A percentile compares a stretch with the other conserved stretches of the same genome.
These are phyloP conservation scores for Drosophila mimica DNA, from an alignment of 2,888 invertebrate genomes.

Conservation along the genomic window DNA sequence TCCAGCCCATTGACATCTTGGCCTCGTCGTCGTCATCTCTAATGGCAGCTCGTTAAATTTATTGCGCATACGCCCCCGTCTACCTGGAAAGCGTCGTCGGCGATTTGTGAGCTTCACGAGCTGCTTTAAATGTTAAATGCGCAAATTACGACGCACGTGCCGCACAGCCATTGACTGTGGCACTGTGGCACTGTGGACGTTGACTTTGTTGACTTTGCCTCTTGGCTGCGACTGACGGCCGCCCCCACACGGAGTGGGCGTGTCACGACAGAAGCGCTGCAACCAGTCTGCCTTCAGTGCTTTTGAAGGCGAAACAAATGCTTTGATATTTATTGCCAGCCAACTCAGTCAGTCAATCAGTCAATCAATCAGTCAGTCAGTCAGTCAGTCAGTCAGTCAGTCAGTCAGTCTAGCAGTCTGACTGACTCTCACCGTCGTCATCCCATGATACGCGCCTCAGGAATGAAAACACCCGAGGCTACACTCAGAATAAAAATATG, in stretches of 20 bases:
- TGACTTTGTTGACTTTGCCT: conserved; percentile 27
- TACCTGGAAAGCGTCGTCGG: conserved; percentile 38
- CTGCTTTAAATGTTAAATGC: conserved; percentile 80
- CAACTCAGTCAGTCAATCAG: conserved; percentile 30
- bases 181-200: conserved; percentile 42
- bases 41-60: conserved; percentile 80
- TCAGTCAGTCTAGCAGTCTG: conserved; percentile 7
- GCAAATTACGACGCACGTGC: conserved; percentile 75
- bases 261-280: conserved; percentile 25
- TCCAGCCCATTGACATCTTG: conserved; percentile 41
- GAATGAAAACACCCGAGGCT: background rate
- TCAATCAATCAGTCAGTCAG: background rate
- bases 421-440: conserved; percentile 29
- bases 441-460: conserved; percentile 5
- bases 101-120: conserved; percentile 58
- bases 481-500: background rate
- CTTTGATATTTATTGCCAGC: conserved; percentile 76
- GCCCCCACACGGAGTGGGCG: conserved; percentile 35
- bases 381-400: conserved; percentile 8
- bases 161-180: conserved; percentile 58
- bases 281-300: conserved; percentile 53
- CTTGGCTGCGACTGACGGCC: conserved; percentile 26
- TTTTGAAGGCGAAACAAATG: conserved; percentile 76
- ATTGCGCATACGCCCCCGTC: conserved; percentile 77
- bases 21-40: conserved; percentile 62